Percentiles rank a stretch among this genome's conserved stretches.
Conservation (phyloP, 2,888 invertebrate species). For the Hermaeophaga mercurialis region DNA sequence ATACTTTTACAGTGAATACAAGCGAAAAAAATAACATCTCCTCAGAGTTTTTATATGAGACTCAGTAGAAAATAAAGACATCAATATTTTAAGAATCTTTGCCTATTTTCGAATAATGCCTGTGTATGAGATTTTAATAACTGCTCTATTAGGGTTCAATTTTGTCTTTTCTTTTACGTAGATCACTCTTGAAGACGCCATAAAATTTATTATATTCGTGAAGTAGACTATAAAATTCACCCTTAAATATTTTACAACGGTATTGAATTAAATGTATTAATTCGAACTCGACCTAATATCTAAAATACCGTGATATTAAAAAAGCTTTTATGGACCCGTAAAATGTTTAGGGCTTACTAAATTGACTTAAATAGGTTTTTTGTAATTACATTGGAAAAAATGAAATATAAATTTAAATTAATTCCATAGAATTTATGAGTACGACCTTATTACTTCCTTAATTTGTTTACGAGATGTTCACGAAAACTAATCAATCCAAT, state of each 20-base stretch:
- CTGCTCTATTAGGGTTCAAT: constrained; percentile 14
- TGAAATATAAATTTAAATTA: constrained; percentile 11
- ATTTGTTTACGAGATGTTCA: too few relatives aligned
- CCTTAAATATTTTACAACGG: constrained; percentile 20
- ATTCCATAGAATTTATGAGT: neutral
- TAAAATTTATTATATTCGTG: constrained; percentile 21
- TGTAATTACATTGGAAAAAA: constrained; percentile 6
- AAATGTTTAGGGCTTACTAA: constrained; percentile 20
- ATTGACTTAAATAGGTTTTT: constrained; percentile 11
- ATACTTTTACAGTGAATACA: constrained; percentile 9
- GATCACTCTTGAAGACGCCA: constrained; percentile 14
- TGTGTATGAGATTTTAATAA: constrained; percentile 15
- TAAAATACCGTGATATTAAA: constrained; percentile 14
- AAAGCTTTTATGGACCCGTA: constrained; percentile 17
- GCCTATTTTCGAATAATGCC: constrained; percentile 6
- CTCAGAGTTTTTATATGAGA: constrained; percentile 2
- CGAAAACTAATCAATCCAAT: too few relatives aligned
- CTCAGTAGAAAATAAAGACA: neutral
- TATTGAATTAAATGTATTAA: constrained; percentile 20
- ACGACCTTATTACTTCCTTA: too few relatives aligned
- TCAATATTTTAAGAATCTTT: constrained; percentile 5
- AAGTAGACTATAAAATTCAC: constrained; percentile 21
- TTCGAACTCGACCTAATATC: constrained; percentile 20
- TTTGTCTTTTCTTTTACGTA: constrained; percentile 15
- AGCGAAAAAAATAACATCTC: constrained; percentile 1